A percentile compares a stretch with the other conserved stretches of the same genome.
Evolutionary conservation across 92 coral and sea anemone species (phyloP).

Genomic region (Umimayanthus kanabou): DNA sequence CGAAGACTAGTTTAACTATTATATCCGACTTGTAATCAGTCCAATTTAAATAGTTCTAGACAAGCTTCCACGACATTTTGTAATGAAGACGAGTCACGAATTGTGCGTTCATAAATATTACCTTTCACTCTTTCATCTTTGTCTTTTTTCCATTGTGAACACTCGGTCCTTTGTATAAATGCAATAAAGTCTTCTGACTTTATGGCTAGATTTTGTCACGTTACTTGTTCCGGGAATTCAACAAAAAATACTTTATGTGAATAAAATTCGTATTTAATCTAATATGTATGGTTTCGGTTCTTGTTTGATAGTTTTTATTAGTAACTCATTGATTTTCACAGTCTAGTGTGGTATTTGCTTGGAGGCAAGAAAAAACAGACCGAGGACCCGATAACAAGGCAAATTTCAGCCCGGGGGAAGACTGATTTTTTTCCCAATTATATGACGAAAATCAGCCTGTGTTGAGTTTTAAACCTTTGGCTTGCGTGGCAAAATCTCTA

Average conservation of each 20-base stretch:
- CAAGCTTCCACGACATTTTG: background rate
- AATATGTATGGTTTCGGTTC: background rate
- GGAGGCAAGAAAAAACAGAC: too few species aligned
- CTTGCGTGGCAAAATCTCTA: too few species aligned
- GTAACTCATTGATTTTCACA: too few species aligned
- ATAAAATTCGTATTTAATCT: conserved; percentile 61
- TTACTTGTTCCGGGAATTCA: background rate
- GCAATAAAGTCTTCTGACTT: background rate
- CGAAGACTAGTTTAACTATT: background rate
- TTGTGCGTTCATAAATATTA: too few species aligned
- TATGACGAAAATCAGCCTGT: too few species aligned
- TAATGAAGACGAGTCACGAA: background rate
- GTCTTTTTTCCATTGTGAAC: background rate
- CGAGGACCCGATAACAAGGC: too few species aligned
- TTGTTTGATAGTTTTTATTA: background rate
- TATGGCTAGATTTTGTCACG: background rate
- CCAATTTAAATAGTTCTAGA: background rate
- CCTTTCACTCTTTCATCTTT: too few species aligned
- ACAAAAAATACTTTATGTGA: conserved; percentile 75
- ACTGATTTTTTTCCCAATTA: too few species aligned
- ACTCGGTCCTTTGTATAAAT: conserved; percentile 23
- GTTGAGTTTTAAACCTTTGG: too few species aligned
- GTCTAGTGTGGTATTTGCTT: too few species aligned
- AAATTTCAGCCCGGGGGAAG: too few species aligned
- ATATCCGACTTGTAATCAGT: background rate